phyloP scores from a whole-genome alignment of 2,113 vertebrate genomes.

The Tetraodon nigroviridis region DNA sequence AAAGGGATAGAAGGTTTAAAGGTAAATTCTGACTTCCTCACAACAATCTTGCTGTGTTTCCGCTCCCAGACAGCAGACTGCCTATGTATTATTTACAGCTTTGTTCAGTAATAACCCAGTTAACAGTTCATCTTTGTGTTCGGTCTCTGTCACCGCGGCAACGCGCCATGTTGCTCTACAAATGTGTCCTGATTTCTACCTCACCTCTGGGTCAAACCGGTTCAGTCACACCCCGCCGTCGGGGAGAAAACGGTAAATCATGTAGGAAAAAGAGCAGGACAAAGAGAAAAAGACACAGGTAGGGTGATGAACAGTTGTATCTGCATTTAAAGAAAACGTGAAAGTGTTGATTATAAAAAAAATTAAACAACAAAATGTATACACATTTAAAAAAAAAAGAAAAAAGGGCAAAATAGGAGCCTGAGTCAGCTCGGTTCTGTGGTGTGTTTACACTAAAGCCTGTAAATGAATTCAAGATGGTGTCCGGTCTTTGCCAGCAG shows the following conservation, averaged over 20 bases:
- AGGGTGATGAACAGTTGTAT: background rate
- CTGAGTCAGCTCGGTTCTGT: constrained; percentile 33
- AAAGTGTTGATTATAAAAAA: constrained; percentile 12
- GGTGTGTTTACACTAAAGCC: constrained; percentile 79
- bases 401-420: constrained; percentile 43
- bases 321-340: background rate
- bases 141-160: constrained; percentile 3
- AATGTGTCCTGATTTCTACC: background rate
- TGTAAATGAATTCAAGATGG: constrained; percentile 89
- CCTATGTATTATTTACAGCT: constrained; percentile 46
- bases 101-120: constrained; percentile 43
- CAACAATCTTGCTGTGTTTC: background rate
- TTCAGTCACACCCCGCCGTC: background rate
- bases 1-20: constrained; percentile 16
- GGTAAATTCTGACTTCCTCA: constrained; percentile 1
- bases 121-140: constrained; percentile 18
- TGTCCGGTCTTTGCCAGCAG: constrained; percentile 74
- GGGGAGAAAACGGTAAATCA: background rate
- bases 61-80: constrained; percentile 35
- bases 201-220: constrained; percentile 20
- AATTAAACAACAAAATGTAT: constrained; percentile 20
- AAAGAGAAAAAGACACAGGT: background rate
- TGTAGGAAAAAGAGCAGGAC: background rate
- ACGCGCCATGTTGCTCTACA: background rate
- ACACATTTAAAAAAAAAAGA: constrained; percentile 43